Conservation (phyloP, 2,797 vertebrate species). For the Trachurus trachurus region DNA sequence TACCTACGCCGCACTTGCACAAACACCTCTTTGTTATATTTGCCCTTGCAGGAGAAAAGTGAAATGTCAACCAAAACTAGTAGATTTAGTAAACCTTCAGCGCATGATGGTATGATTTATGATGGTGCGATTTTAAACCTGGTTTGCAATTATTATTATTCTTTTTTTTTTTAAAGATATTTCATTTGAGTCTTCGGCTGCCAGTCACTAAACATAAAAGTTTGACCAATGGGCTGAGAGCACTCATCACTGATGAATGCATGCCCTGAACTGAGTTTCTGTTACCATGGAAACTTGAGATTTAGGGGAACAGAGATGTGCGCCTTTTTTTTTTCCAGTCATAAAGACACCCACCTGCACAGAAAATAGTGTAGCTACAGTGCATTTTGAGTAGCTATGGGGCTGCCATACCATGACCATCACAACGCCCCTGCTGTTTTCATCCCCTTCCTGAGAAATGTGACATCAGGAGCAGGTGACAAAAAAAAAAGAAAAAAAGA, state of each 20-base stretch:
- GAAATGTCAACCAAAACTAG: conserved; percentile 13
- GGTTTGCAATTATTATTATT: too few species aligned
- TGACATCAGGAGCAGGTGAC: not conserved
- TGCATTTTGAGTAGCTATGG: not conserved
- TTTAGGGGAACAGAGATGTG: conserved; percentile 68
- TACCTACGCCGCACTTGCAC: conserved; percentile 28
- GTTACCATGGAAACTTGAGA: conserved; percentile 84
- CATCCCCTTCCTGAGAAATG: too few species aligned
- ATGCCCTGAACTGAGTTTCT: conserved; percentile 71
- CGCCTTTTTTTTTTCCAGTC: conserved; percentile 43
- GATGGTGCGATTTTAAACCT: not conserved
- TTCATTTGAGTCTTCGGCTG: conserved; percentile 12
- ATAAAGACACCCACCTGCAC: conserved; percentile 58
- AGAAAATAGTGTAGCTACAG: conserved; percentile 5
- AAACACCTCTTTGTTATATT: conserved; percentile 40
- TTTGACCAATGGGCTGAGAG: conserved; percentile 70
- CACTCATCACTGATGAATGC: conserved; percentile 68
- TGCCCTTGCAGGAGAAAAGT: conserved; percentile 14
- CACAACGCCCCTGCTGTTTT: not conserved
- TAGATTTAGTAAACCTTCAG: not conserved
- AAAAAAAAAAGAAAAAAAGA: too few species aligned
- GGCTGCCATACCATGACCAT: too few species aligned
- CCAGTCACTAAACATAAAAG: conserved; percentile 55
- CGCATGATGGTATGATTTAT: not conserved
- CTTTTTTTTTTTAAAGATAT: too few species aligned